phyloP scores from a whole-genome alignment of 2,797 vertebrate genomes.

The Lithobates pipiens region DNA sequence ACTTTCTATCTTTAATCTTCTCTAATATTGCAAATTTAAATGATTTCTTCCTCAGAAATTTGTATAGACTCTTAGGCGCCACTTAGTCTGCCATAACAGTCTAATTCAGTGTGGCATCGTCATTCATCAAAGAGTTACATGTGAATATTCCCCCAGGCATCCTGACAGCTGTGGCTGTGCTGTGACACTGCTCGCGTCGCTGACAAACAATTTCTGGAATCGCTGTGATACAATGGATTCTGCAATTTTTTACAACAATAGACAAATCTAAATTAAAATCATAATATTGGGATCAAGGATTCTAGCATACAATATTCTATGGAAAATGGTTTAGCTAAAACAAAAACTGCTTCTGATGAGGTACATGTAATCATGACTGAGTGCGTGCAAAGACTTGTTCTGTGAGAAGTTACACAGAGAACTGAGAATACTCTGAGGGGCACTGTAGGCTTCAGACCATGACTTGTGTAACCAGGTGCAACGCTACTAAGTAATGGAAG shows the following conservation, averaged over 20 bases:
- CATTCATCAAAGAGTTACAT: constrained; percentile 28
- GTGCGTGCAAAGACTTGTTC: too few relatives aligned
- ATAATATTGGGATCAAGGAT: background rate
- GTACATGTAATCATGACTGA: too few relatives aligned
- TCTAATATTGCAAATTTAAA: background rate
- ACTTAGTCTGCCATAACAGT: constrained; percentile 32
- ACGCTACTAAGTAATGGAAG: too few relatives aligned
- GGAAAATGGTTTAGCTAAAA: background rate
- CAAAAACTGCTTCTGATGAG: too few relatives aligned
- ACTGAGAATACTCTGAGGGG: too few relatives aligned
- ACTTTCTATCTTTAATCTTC: background rate
- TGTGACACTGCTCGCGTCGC: constrained; percentile 9
- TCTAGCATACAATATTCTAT: background rate
- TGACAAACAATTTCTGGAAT: constrained; percentile 18
- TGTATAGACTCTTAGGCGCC: constrained; percentile 21
- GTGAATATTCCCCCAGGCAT: constrained; percentile 19
- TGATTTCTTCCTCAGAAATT: constrained; percentile 31
- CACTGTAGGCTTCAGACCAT: too few relatives aligned
- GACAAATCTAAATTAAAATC: constrained; percentile 34
- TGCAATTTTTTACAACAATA: constrained; percentile 30
- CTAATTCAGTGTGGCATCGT: constrained; percentile 19
- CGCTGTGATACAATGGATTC: constrained; percentile 5
- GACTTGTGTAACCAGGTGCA: too few relatives aligned
- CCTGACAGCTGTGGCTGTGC: constrained; percentile 27
- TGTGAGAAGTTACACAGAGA: too few relatives aligned